Percentiles rank a stretch among this genome's conserved stretches.
phyloP scores from a whole-genome alignment of 2,888 invertebrate genomes.

The Troilus luridus region DNA sequence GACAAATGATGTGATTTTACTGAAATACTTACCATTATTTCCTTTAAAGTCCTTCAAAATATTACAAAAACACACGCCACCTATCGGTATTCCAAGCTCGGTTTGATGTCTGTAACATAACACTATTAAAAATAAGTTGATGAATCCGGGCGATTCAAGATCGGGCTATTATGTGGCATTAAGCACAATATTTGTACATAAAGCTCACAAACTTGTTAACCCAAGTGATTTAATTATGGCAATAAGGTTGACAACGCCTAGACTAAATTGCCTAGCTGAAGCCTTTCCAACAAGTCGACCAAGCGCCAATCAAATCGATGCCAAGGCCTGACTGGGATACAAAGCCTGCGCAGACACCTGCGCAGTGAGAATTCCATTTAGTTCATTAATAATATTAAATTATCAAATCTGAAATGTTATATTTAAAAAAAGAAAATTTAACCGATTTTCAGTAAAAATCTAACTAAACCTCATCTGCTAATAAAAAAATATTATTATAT shows the following conservation, averaged over 20 bases:
- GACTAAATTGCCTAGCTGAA: neutral
- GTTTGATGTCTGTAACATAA: constrained; percentile 34
- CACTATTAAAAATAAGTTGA: constrained; percentile 4
- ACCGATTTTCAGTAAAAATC: neutral
- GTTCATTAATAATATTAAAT: neutral
- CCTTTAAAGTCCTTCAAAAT: constrained; percentile 30
- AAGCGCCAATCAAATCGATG: constrained; percentile 30
- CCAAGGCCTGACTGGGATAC: constrained; percentile 14
- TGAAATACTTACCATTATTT: constrained; percentile 36
- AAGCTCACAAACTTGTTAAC: neutral
- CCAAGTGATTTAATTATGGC: neutral
- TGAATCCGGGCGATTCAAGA: neutral
- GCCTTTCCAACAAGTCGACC: constrained; percentile 8
- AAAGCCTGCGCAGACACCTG: constrained; percentile 27
- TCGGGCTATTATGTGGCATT: neutral
- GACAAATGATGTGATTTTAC: constrained; percentile 30
- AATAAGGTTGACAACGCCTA: constrained; percentile 6
- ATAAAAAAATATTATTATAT: neutral
- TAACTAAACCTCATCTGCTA: neutral
- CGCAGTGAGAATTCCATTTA: neutral
- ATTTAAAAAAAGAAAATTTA: neutral
- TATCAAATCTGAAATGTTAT: neutral
- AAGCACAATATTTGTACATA: neutral
- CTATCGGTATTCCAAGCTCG: constrained; percentile 35
- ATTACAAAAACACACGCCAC: constrained; percentile 28